Base-by-base conservation (phyloP, 2,888 invertebrate genomes). In the Pemphredon lugubris region DNA sequence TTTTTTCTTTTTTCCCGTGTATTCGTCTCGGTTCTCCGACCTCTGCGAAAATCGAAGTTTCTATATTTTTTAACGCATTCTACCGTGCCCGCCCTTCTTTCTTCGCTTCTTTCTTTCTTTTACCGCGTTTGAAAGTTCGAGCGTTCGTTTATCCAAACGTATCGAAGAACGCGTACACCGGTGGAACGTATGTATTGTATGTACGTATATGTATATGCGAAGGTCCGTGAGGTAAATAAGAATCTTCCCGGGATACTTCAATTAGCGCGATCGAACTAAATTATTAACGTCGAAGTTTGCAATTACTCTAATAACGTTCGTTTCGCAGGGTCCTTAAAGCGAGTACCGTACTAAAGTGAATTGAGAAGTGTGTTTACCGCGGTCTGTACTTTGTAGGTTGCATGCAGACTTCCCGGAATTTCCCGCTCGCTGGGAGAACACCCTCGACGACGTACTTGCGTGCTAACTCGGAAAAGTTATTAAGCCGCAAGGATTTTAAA, bases 21-120 rank as follows among this genome's bases (percentile, higher is more conserved):
- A 63, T 67, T 65, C 53, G 64, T 58, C 68, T 58, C 63, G 44
- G 26, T 60, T 45, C 44, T 30, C 18, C 44, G 32, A 1, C 37
- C 39, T 65, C 54, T 16, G 32, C 58, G 37, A 20, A 54, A 39
- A 55, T 37, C 39, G 50, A 45, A 66, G 45, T n/a, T n/a, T n/a
- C n/a, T n/a, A n/a, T n/a, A n/a, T n/a, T n/a, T n/a, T n/a, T n/a
- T n/a, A n/a, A n/a, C n/a, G n/a, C n/a, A n/a, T n/a, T n/a, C n/a
- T n/a, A n/a, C n/a, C n/a, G n/a, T n/a, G n/a, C 26, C 47, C 30
- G 44, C 53, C 26, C 7, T 26, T 26, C 26, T 7, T 26, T 26
- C 7, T 26, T 26, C 26, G 3, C 26, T 7, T n/a, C n/a, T n/a
- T n/a, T n/a, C n/a, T n/a, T n/a, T n/a, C n/a, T n/a, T n/a, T n/a